phyloP scores from a whole-genome alignment of 2,888 invertebrate genomes.

The Junonia oenone region DNA sequence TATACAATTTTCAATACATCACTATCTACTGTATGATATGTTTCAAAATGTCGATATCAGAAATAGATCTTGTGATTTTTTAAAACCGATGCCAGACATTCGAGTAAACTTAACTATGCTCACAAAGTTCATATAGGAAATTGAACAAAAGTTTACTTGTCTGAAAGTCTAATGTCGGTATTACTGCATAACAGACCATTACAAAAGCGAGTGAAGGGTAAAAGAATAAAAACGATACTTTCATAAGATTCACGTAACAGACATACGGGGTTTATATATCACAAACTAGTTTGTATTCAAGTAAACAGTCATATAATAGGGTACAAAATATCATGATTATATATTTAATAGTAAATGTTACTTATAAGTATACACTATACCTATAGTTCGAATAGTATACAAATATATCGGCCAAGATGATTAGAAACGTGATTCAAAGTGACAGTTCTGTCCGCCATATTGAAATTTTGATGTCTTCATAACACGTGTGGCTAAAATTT shows the following conservation, averaged over 20 bases:
- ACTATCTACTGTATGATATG: not conserved
- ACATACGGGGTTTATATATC: constrained; percentile 2
- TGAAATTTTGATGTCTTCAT: not conserved
- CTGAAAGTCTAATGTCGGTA: not conserved
- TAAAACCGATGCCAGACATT: not conserved
- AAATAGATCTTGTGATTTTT: not conserved
- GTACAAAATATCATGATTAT: not conserved
- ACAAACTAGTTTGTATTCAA: not conserved
- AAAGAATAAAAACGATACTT: not conserved
- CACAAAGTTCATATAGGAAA: no score
- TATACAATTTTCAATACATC: not conserved
- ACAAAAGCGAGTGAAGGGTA: not conserved
- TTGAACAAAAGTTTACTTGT: not conserved
- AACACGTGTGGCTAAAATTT: no score
- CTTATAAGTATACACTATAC: not conserved
- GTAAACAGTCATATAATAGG: constrained; percentile 3
- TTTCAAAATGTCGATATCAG: not conserved
- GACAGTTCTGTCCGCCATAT: constrained; percentile 17
- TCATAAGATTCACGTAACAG: not conserved
- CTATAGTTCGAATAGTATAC: not conserved
- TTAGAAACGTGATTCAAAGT: not conserved
- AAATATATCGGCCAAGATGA: not conserved
- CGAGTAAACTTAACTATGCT: not conserved
- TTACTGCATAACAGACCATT: not conserved
- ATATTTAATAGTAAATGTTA: constrained; percentile 1